These are phyloP conservation scores for Danio kyathit DNA, from an alignment of 2,797 vertebrate genomes.

Conservation along the genomic window DNA sequence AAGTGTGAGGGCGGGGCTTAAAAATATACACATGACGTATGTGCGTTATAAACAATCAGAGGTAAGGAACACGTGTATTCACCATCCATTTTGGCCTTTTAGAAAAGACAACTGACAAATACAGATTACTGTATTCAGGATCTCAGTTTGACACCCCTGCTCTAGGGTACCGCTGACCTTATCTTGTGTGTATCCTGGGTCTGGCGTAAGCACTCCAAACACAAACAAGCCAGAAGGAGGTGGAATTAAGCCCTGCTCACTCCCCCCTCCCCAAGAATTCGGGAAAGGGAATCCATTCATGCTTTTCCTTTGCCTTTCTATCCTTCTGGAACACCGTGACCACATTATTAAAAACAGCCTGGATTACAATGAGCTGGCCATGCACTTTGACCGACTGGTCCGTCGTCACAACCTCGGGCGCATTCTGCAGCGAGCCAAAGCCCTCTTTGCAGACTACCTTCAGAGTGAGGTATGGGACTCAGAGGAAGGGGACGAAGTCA, in stretches of 20 bases:
- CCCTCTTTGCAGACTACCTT: constrained; percentile 91
- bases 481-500: constrained; percentile 90
- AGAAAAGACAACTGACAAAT: too few species aligned
- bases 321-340: constrained; percentile 92
- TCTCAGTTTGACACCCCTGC: too few species aligned
- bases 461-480: constrained; percentile 95
- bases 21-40: neutral
- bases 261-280: constrained; percentile 93
- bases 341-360: constrained; percentile 90
- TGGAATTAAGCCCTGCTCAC: constrained; percentile 76
- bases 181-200: too few species aligned
- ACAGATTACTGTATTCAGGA: too few species aligned
- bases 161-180: too few species aligned
- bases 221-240: constrained; percentile 68
- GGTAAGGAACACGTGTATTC: too few species aligned
- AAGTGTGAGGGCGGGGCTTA: neutral
- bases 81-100: too few species aligned
- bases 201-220: constrained; percentile 62
- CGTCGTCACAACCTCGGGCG: constrained; percentile 88
- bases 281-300: constrained; percentile 95
- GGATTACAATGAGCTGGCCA: constrained; percentile 95
- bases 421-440: constrained; percentile 89
- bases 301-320: constrained; percentile 94
- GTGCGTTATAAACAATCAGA: neutral
- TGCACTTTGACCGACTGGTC: constrained; percentile 95